Evolutionary conservation across 1,140 invertebrate genomes (phyloP), one percentile per base, ranked within the genome.

Genomic region (Trichogramma pretiosum): DNA sequence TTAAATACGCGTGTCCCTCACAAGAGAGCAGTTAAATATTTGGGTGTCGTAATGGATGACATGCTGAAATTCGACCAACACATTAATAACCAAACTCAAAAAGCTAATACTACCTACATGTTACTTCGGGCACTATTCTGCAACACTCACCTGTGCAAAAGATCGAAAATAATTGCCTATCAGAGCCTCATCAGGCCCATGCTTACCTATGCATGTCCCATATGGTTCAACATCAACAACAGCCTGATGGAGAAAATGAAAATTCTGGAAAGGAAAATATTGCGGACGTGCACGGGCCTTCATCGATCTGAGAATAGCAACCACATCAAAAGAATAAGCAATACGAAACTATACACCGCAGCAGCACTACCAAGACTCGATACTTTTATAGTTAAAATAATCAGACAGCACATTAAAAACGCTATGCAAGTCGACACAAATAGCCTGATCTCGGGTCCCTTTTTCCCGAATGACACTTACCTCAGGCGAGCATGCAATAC

Each of bases 271-370:
- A 43, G 47, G 43, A 17, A 3, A 0, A 42, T 39, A n/a, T n/a
- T 45, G 26, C 42, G 48, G 48, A 28, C 37, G 4, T 53, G 53
- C 30, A 24, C 43, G 0, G 22, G 19, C 2, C 10, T 14, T 9
- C 47, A 48, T 21, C 28, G 44, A 23, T 52, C 46, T n/a, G n/a
- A n/a, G n/a, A n/a, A n/a, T n/a, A n/a, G 61, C 37, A 73, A 68
- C 56, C 75, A 85, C 78, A n/a, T n/a, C n/a, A n/a, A n/a, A n/a
- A n/a, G n/a, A n/a, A n/a, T n/a, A n/a, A n/a, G n/a, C n/a, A n/a
- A n/a, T n/a, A n/a, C n/a, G n/a, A n/a, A n/a, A n/a, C n/a, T n/a
- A n/a, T n/a, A n/a, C n/a, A n/a, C n/a, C n/a, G n/a, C n/a, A n/a
- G n/a, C n/a, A n/a, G n/a, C n/a, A n/a, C n/a, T n/a, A n/a, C n/a